These are phyloP conservation scores for Lathamus discolor DNA, from an alignment of 2,113 vertebrate species.

Conservation along the genomic window DNA sequence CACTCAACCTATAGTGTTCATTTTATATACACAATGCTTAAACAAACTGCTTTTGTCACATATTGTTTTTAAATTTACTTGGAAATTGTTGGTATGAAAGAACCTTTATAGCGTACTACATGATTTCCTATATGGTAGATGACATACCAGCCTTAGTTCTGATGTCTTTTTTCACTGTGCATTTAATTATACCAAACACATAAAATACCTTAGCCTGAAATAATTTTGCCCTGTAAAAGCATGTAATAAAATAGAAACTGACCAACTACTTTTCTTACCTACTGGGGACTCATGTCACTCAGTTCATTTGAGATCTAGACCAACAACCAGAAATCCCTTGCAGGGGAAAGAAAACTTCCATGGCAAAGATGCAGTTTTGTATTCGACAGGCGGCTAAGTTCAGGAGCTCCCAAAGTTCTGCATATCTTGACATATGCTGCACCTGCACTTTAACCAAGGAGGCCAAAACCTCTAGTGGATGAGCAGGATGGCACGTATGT, in stretches of 20 bases:
- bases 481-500: accelerated
- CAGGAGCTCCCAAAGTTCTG: background rate
- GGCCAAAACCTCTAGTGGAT: background rate
- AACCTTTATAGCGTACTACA: background rate
- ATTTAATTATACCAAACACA: background rate
- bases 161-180: background rate
- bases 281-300: background rate
- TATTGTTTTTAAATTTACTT: background rate
- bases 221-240: background rate
- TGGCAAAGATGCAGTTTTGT: background rate
- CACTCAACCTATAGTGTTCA: background rate
- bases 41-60: background rate
- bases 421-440: background rate
- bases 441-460: background rate
- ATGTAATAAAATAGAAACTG: background rate
- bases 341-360: background rate
- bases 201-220: background rate
- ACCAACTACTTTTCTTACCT: background rate
- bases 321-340: background rate
- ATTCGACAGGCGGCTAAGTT: background rate
- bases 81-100: background rate
- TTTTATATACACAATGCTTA: background rate
- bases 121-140: background rate
- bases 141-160: background rate
- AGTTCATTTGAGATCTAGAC: background rate